Percentiles rank a stretch among this genome's conserved stretches.
These are phyloP conservation scores for Rhea pennata DNA, from an alignment of 2,113 vertebrate genomes.

Conservation along the genomic window DNA sequence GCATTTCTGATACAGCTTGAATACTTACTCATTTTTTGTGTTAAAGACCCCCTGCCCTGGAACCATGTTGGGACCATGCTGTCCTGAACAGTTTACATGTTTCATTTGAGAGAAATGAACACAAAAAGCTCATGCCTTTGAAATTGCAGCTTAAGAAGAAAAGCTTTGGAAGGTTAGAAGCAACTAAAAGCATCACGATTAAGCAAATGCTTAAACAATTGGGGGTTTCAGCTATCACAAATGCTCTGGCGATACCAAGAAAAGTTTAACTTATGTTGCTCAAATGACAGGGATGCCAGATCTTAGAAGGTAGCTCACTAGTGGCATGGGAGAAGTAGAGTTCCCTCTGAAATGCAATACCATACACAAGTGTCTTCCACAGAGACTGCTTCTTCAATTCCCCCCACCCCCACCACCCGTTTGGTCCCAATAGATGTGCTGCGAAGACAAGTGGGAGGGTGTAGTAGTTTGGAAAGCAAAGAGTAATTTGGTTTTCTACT, in stretches of 20 bases:
- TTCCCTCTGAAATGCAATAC: not conserved
- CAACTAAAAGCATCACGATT: slow-evolving; percentile 35
- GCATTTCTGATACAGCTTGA: not conserved
- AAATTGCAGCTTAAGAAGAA: not conserved
- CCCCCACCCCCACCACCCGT: too few relatives aligned
- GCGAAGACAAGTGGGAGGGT: not conserved
- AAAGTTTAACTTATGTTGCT: not conserved
- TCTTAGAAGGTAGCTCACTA: not conserved
- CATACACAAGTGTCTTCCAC: not conserved
- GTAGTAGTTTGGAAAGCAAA: not conserved
- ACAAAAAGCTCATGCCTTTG: slow-evolving; percentile 30
- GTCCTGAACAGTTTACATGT: slow-evolving; percentile 4
- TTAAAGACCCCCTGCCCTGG: not conserved
- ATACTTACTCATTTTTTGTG: not conserved
- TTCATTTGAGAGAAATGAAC: not conserved
- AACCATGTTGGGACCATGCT: not conserved
- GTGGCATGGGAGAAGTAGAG: not conserved
- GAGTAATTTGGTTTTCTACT: not conserved
- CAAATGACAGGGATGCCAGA: not conserved
- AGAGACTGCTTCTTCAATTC: not conserved
- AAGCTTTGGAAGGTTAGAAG: slow-evolving; percentile 47
- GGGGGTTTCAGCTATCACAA: not conserved
- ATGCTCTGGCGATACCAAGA: not conserved
- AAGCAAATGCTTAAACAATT: slow-evolving; percentile 17
- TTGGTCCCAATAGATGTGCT: not conserved